phyloP scores from a whole-genome alignment of 2,888 invertebrate species.

The Latheticus oryzae region DNA sequence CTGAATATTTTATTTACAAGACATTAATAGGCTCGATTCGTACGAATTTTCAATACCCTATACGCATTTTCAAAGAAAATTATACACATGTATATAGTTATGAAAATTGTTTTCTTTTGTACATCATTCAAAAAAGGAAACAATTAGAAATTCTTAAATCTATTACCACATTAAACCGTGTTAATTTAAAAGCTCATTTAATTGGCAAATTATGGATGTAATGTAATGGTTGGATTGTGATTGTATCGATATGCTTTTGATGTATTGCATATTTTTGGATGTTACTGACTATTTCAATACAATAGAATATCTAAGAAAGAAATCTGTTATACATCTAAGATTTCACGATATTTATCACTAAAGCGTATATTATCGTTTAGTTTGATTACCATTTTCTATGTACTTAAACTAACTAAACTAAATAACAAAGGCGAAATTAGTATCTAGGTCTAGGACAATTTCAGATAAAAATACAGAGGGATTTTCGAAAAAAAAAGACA shows the following conservation, averaged over 20 bases:
- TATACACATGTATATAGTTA: constrained; percentile 1
- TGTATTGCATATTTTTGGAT: constrained; percentile 29
- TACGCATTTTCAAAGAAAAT: constrained; percentile 20
- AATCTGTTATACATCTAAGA: constrained; percentile 25
- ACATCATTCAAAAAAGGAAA: constrained; percentile 1
- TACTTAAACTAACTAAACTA: constrained; percentile 35
- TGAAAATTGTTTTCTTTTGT: not conserved
- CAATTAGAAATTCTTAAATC: constrained; percentile 19
- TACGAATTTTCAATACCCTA: constrained; percentile 24
- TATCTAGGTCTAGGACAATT: constrained; percentile 25
- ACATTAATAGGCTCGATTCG: constrained; percentile 25
- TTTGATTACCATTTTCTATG: constrained; percentile 33
- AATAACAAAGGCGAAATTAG: constrained; percentile 30
- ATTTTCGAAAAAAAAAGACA: too few species aligned
- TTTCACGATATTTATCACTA: constrained; percentile 32
- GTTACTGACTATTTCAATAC: constrained; percentile 21
- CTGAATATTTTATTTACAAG: constrained; percentile 11
- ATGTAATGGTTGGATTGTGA: constrained; percentile 30
- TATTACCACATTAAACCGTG: constrained; percentile 33
- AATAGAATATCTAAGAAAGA: constrained; percentile 10
- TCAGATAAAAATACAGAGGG: too few species aligned
- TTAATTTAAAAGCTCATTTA: constrained; percentile 36
- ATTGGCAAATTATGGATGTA: constrained; percentile 36
- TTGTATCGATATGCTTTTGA: constrained; percentile 38
- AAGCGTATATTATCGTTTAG: constrained; percentile 25